Base-by-base conservation (phyloP, 2,888 invertebrate species). In the Lucinisca nassula region DNA sequence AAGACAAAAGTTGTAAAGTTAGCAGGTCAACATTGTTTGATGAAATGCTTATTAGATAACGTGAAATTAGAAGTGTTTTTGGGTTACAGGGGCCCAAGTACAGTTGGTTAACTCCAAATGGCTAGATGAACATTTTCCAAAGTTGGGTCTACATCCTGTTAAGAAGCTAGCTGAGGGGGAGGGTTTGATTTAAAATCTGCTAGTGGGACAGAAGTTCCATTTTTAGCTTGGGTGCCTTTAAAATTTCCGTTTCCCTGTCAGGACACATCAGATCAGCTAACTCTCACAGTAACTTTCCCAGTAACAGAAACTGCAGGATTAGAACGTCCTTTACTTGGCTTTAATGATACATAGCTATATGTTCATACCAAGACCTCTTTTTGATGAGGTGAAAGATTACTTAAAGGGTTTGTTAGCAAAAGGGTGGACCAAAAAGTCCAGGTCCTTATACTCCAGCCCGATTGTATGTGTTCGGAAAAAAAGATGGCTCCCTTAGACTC, bases 401-500 rank as follows among this genome's bases (percentile, higher is more conserved):
- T 8, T 55, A 4, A 17, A 17, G 4, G n/a, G n/a, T 14, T 21
- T 55, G n/a, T 8, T 55, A 8, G n/a, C 45, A n/a, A 17, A 21
- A n/a, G 55, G 55, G 4, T 55, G 55, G 55, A 55, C 21, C 4
- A 55, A 55, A 21, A 55, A 55, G n/a, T 55, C 55, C 17, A 4
- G 12, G 12, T 55, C 55, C 17, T 21, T 21, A 17, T 55, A 55
- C 21, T 55, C 85, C n/a, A 89, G 85, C 45, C 80, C 88, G 24
- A 49, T 90, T 2, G 90, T 90, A 3, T 89, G 90, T 80, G 87
- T 89, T 10, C 70, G 89, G 35, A 90, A 88, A 55, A n/a, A 88
- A 90, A 51, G 88, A 90, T 70, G 73, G 76, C 12, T 79, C 79
- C 37, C 51, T 91, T 14, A 51, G 91, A 21, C 79, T 91, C 0